A percentile compares a stretch with the other conserved stretches of the same genome.
phyloP scores from a whole-genome alignment of 2,797 vertebrate genomes.

The Artibeus lituratus region DNA sequence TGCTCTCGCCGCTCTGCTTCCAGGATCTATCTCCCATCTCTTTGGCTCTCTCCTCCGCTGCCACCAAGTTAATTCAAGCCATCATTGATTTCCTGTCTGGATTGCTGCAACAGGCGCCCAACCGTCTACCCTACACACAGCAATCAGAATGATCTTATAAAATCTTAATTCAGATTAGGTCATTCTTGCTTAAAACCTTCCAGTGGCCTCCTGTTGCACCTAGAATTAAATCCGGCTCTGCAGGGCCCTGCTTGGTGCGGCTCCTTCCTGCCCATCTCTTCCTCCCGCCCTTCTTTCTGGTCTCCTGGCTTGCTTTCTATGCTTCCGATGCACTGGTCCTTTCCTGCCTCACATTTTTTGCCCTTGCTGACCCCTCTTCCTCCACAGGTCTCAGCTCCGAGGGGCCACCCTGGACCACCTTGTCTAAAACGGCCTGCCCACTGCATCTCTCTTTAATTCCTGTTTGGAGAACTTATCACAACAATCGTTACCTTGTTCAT shows the following conservation, averaged over 20 bases:
- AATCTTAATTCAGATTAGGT: conserved; percentile 69
- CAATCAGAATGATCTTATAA: conserved; percentile 60
- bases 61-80: conserved; percentile 45
- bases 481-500: neutral
- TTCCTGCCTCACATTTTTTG: neutral
- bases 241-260: neutral
- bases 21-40: neutral
- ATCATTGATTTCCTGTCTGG: conserved; percentile 69
- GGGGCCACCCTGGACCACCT: neutral
- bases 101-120: conserved; percentile 56
- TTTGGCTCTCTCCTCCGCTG: conserved; percentile 18
- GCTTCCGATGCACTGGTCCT: neutral
- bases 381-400: neutral
- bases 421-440: neutral
- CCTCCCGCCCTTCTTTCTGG: neutral
- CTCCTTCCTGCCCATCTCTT: neutral
- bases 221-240: neutral
- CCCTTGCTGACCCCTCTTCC: neutral
- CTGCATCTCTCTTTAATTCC: neutral
- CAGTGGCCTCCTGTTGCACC: conserved; percentile 44
- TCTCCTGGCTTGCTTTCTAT: neutral
- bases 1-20: neutral
- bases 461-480: neutral
- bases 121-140: conserved; percentile 1
- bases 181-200: conserved; percentile 57